Evolutionary conservation across 2,797 vertebrate genomes (phyloP), one percentile per base, ranked within the genome.

Genomic region (Oceanodroma leucorhoa): DNA sequence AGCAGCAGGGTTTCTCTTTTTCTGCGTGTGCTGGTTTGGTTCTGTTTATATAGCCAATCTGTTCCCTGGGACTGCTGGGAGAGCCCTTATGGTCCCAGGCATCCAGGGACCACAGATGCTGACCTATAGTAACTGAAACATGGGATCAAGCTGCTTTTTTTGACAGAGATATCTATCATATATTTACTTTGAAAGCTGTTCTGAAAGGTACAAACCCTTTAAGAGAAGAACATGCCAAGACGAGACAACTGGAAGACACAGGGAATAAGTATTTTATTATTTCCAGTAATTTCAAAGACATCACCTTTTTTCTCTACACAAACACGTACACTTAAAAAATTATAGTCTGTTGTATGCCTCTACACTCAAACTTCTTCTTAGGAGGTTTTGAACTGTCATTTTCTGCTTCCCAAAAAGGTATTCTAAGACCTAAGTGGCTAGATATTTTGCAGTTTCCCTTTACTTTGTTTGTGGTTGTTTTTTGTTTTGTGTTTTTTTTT

Each of bases 21-120:
- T 93, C 87, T 94, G 76, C 3, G 0, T 88, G n/a, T 83, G 70
- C 40, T 93, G n/a, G 16, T 94, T 95, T 93, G 93, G 91, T 94
- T 54, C 73, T 95, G 94, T 95, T 93, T 95, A 90, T 94, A 83
- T 14, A 90, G 45, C 10, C 95, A 96, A 83, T 94, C 95, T 96
- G 94, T 90, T 96, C 67, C 94, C 66, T 94, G 94, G 91, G 93
- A 97, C 75, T 95, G 83, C 85, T 96, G 91, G 94, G 83, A 93
- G 72, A 92, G 53, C 75, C 86, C 93, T 94, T 96, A 84, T 95
- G 86, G 83, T 94, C 88, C 75, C 48, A 80, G 78, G 83, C 30
- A 90, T 26, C 78, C 38, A 83, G 93, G 77, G 91, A 93, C 83
- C 36, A 41, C 45, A 88, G 73, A 82, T 94, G 95, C 95, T 96